These are phyloP conservation scores for Cryptoprocta ferox DNA, from an alignment of 2,797 vertebrate species.

Conservation along the genomic window DNA sequence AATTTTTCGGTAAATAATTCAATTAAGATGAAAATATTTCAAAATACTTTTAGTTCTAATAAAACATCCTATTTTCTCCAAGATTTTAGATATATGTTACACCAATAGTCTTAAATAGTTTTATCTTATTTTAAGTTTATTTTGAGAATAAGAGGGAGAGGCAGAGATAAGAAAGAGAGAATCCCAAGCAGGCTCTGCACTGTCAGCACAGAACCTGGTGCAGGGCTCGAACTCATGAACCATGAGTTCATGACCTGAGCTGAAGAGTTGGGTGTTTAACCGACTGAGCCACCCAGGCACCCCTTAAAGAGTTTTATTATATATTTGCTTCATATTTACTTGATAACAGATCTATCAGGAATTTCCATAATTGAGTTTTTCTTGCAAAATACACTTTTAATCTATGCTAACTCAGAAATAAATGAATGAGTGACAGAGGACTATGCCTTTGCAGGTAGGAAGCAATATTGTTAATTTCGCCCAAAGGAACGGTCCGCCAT, in stretches of 20 bases:
- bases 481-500: conserved; percentile 76
- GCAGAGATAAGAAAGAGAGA: too few species aligned
- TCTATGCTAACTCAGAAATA: conserved; percentile 81
- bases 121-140: too few species aligned
- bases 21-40: not conserved
- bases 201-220: too few species aligned
- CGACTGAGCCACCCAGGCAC: too few species aligned
- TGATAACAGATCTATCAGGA: conserved; percentile 46
- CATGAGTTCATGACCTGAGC: too few species aligned
- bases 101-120: conserved; percentile 49
- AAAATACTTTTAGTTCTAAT: conserved; percentile 26
- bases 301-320: not conserved
- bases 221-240: too few species aligned
- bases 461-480: conserved; percentile 81
- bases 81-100: conserved; percentile 31
- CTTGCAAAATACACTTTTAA: conserved; percentile 80
- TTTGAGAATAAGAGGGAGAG: too few species aligned
- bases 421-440: conserved; percentile 80
- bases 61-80: not conserved
- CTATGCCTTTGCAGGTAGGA: conserved; percentile 73
- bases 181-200: too few species aligned
- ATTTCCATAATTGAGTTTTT: conserved; percentile 75
- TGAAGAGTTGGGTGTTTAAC: too few species aligned
- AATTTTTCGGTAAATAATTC: not conserved
- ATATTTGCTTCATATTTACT: conserved; percentile 59